Evolutionary conservation across 2,888 invertebrate species (phyloP).

Genomic region (Epistrophe eligans): DNA sequence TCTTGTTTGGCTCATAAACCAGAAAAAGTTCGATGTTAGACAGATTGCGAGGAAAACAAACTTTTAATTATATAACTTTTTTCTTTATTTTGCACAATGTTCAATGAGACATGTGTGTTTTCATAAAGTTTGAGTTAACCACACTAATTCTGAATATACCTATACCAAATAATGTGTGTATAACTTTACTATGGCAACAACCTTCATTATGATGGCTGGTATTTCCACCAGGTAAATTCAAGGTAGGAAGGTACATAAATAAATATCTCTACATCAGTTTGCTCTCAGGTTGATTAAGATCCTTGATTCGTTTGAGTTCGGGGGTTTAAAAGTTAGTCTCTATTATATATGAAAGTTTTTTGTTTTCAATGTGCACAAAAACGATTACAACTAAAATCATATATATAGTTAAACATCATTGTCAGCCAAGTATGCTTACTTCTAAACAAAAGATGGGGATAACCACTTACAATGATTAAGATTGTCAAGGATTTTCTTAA

Average conservation of each 20-base stretch:
- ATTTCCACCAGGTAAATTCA: not conserved
- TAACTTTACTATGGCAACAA: not conserved
- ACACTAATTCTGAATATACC: not conserved
- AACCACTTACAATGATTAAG: conserved; percentile 63
- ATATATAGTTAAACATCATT: not conserved
- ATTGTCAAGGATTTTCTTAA: conserved; percentile 21
- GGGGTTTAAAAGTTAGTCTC: not conserved
- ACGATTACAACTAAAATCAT: not conserved
- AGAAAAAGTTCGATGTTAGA: conserved; percentile 27
- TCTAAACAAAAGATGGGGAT: not conserved
- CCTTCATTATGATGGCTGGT: not conserved
- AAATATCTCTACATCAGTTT: not conserved
- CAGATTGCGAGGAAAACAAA: not conserved
- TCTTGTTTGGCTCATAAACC: conserved; percentile 14
- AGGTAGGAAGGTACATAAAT: not conserved
- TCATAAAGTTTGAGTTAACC: not conserved
- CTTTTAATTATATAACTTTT: conserved; percentile 27
- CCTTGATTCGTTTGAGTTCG: not conserved
- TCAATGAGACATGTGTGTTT: not conserved
- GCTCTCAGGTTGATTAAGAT: conserved; percentile 9
- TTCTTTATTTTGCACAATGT: not conserved
- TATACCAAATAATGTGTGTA: not conserved
- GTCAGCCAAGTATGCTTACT: not conserved
- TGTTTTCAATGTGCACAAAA: not conserved
- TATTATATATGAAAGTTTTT: not conserved